These are phyloP conservation scores for Pseudomyrmex flavicornis DNA, from an alignment of 1,140 invertebrate genomes.

Conservation along the genomic window DNA sequence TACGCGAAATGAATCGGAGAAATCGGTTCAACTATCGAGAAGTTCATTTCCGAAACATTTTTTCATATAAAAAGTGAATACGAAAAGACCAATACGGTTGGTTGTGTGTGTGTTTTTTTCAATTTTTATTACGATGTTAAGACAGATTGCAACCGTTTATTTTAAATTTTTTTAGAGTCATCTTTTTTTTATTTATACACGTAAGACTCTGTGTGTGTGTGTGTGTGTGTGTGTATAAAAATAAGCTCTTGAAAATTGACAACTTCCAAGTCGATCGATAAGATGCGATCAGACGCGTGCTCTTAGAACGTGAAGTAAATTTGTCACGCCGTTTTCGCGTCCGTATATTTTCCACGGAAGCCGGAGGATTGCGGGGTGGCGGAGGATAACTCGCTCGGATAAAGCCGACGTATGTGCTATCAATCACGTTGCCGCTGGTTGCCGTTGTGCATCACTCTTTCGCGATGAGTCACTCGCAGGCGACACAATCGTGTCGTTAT, in stretches of 20 bases:
- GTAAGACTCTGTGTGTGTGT: not conserved
- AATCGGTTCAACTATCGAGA: not conserved
- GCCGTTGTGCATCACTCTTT: conserved; percentile 57
- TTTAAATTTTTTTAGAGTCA: too few species aligned
- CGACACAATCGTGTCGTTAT: conserved; percentile 61
- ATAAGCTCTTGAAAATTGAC: not conserved
- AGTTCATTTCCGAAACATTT: conserved; percentile 11
- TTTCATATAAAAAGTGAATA: too few species aligned
- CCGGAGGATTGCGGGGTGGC: conserved; percentile 35
- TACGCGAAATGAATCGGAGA: conserved; percentile 17
- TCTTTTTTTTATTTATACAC: too few species aligned
- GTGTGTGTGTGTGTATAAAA: not conserved
- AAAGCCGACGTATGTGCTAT: conserved; percentile 58
- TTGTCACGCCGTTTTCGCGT: conserved; percentile 36
- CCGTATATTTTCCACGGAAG: conserved; percentile 40
- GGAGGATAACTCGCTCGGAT: conserved; percentile 53
- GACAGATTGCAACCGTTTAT: too few species aligned
- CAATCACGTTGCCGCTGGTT: conserved; percentile 54
- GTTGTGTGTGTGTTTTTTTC: too few species aligned
- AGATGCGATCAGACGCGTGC: conserved; percentile 25
- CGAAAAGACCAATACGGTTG: too few species aligned
- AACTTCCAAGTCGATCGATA: not conserved
- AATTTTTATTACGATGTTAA: too few species aligned
- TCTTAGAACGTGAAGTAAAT: conserved; percentile 35
- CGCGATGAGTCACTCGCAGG: conserved; percentile 57